Percentiles rank a stretch among this genome's conserved stretches.
Conservation (phyloP, 2,113 vertebrate genomes). For the Hypanus sabinus region DNA sequence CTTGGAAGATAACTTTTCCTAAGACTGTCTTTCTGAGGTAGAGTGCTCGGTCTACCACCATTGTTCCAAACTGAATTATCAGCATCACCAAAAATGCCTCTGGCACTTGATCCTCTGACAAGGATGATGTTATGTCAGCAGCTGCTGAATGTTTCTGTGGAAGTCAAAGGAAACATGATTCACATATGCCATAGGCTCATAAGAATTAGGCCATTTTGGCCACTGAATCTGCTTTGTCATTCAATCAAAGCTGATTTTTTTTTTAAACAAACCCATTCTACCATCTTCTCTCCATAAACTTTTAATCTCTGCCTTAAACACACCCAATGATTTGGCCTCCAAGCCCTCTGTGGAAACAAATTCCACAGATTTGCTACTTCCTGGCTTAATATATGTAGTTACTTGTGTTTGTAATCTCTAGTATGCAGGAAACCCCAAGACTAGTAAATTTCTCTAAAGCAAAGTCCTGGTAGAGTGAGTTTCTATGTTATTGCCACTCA, state of each 20-base stretch:
- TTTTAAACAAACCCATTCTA: too few relatives aligned
- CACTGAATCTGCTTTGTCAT: too few relatives aligned
- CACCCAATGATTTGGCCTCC: too few relatives aligned
- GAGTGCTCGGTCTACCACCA: conserved; percentile 92
- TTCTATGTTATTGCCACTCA: neutral
- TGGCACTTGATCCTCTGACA: conserved; percentile 93
- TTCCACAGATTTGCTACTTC: too few relatives aligned
- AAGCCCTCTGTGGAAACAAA: too few relatives aligned
- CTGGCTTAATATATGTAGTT: neutral
- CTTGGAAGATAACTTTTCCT: conserved; percentile 94
- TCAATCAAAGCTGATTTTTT: too few relatives aligned
- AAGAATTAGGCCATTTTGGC: too few relatives aligned
- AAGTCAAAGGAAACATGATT: conserved; percentile 40
- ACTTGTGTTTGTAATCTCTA: neutral
- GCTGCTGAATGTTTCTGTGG: conserved; percentile 89
- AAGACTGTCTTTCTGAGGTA: conserved; percentile 92
- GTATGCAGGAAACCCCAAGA: neutral
- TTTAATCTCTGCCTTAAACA: too few relatives aligned
- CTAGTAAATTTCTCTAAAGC: neutral
- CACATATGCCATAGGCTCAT: neutral
- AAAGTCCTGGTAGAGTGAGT: neutral
- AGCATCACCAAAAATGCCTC: conserved; percentile 95
- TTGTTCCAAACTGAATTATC: conserved; percentile 93
- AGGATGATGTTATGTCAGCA: conserved; percentile 88
- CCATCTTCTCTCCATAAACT: too few relatives aligned